phyloP scores from a whole-genome alignment of 2,113 vertebrate genomes.

The Aphelocoma coerulescens region DNA sequence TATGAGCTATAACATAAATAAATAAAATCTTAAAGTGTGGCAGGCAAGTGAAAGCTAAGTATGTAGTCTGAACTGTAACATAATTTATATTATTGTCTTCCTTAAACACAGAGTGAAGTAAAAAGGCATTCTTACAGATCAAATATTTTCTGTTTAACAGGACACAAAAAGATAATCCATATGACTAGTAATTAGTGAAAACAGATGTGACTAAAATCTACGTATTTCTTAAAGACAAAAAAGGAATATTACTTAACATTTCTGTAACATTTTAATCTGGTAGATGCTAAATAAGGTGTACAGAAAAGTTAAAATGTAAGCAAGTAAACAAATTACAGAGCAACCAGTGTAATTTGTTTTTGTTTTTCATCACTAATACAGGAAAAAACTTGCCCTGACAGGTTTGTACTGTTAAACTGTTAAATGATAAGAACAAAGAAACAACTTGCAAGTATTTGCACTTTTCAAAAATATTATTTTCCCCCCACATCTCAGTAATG shows the following conservation, averaged over 20 bases:
- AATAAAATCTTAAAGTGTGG: background rate
- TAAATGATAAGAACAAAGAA: background rate
- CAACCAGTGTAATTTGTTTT: background rate
- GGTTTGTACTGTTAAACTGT: background rate
- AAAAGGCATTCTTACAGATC: background rate
- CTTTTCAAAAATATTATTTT: background rate
- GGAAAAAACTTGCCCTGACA: background rate
- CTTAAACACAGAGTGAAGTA: background rate
- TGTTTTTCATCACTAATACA: background rate
- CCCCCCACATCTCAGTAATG: background rate
- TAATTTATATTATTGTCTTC: background rate
- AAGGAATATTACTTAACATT: background rate
- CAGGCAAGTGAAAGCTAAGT: background rate
- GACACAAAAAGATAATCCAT: background rate
- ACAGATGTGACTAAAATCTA: background rate
- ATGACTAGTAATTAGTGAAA: background rate
- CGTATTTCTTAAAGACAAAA: background rate
- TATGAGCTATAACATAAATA: background rate
- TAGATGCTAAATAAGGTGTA: background rate
- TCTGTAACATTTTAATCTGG: background rate
- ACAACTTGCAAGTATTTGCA: background rate
- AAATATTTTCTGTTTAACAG: background rate
- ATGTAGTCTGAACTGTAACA: background rate
- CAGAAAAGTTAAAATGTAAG: background rate
- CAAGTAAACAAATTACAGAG: background rate